Evolutionary conservation across 2,888 invertebrate genomes (phyloP).

Genomic region (Carcina quercana): DNA sequence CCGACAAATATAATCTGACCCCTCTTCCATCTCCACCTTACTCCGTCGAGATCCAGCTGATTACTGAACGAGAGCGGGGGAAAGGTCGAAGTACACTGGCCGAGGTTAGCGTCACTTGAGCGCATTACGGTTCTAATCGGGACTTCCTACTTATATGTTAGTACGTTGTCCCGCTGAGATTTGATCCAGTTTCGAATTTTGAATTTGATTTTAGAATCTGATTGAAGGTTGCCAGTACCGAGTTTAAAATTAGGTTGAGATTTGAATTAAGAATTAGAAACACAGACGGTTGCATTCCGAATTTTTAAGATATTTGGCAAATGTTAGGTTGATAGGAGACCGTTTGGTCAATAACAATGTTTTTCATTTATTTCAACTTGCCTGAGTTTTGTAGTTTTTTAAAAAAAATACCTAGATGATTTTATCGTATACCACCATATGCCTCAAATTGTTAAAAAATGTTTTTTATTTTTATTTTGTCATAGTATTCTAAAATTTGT

Average conservation of each 20-base stretch:
- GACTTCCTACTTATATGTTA: slow-evolving; percentile 64
- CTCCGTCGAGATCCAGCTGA: slow-evolving; percentile 17
- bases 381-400: too few species aligned
- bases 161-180: slow-evolving; percentile 54
- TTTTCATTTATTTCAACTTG: too few species aligned
- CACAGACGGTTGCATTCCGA: not conserved
- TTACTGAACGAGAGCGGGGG: slow-evolving; percentile 21
- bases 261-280: too few species aligned
- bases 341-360: not conserved
- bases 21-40: slow-evolving; percentile 20
- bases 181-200: slow-evolving; percentile 64
- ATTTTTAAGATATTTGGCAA: not conserved
- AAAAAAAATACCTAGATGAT: too few species aligned
- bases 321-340: too few species aligned
- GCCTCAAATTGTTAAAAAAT: too few species aligned
- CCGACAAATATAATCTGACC: slow-evolving; percentile 37
- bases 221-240: slow-evolving; percentile 1
- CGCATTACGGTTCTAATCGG: slow-evolving; percentile 64
- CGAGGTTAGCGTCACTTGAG: slow-evolving; percentile 59
- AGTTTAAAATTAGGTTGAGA: not conserved
- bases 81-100: slow-evolving; percentile 36
- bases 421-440: too few species aligned
- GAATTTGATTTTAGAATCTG: slow-evolving; percentile 37
- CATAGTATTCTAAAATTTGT: too few species aligned
- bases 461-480: too few species aligned